A percentile compares a stretch with the other conserved stretches of the same genome.
phyloP scores from a whole-genome alignment of 2,797 vertebrate species.

The Pseudochirops corinnae region DNA sequence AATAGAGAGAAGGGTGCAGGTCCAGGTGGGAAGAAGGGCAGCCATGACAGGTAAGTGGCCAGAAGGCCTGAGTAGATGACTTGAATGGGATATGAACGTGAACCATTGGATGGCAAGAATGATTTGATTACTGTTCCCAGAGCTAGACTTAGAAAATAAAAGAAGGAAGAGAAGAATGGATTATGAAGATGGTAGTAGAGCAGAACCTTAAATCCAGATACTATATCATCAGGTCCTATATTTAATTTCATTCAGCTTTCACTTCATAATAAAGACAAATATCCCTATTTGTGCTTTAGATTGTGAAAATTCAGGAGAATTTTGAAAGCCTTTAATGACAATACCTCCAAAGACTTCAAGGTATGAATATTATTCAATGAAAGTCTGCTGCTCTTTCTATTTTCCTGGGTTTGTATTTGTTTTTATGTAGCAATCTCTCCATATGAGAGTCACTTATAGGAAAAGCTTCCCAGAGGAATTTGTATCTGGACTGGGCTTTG shows the following conservation, averaged over 20 bases:
- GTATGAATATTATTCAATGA: neutral
- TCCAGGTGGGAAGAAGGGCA: neutral
- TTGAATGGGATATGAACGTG: neutral
- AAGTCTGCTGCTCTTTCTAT: neutral
- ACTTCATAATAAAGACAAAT: neutral
- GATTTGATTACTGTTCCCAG: neutral
- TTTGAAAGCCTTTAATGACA: neutral
- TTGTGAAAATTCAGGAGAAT: neutral
- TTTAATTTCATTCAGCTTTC: neutral
- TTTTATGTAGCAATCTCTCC: neutral
- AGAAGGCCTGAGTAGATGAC: neutral
- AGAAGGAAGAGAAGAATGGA: neutral
- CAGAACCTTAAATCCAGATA: neutral
- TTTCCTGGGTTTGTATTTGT: neutral
- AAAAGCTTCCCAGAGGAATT: neutral
- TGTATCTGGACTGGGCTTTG: neutral
- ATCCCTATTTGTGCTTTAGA: neutral
- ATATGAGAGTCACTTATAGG: neutral
- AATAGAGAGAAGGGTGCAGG: neutral
- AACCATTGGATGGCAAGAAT: neutral
- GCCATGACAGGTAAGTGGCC: neutral
- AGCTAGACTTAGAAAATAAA: neutral
- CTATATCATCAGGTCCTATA: neutral
- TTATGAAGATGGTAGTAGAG: neutral
- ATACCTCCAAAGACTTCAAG: neutral